phyloP scores from a whole-genome alignment of 2,888 invertebrate species.

The Cactoblastis cactorum region DNA sequence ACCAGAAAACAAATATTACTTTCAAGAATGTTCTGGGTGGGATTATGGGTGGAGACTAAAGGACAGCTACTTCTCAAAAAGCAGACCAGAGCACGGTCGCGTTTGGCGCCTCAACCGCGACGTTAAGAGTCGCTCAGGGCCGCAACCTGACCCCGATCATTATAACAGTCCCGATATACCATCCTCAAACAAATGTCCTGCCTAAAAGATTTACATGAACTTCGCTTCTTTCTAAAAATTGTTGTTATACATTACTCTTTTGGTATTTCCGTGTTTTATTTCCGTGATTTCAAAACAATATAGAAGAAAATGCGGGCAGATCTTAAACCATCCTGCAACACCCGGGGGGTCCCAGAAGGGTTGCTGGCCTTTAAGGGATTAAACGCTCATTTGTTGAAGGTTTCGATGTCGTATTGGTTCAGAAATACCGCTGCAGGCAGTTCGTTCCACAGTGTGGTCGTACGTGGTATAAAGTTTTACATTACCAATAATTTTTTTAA shows the following conservation, averaged over 20 bases:
- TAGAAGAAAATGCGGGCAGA: no score
- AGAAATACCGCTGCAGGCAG: no score
- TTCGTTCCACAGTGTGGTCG: no score
- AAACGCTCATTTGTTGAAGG: no score
- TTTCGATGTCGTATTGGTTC: no score
- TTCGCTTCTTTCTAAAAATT: constrained; percentile 11
- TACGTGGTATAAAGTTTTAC: no score
- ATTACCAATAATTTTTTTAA: no score
- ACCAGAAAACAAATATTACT: constrained; percentile 46
- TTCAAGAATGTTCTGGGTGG: constrained; percentile 33
- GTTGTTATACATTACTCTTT: constrained; percentile 1
- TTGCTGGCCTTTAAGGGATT: no score
- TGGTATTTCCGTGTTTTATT: no score
- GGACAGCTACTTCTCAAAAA: constrained; percentile 35
- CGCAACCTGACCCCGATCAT: constrained; percentile 41
- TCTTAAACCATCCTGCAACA: no score
- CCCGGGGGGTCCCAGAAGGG: no score
- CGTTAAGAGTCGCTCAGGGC: constrained; percentile 35
- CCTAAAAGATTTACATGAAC: constrained; percentile 11
- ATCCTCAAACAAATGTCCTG: constrained; percentile 25
- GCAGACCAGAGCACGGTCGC: constrained; percentile 30
- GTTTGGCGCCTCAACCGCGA: constrained; percentile 35
- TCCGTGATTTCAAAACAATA: no score
- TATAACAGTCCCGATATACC: constrained; percentile 30
- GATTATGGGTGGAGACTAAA: constrained; percentile 43